Evolutionary conservation across 2,113 vertebrate genomes (phyloP).

Genomic region (Chroicocephalus ridibundus): DNA sequence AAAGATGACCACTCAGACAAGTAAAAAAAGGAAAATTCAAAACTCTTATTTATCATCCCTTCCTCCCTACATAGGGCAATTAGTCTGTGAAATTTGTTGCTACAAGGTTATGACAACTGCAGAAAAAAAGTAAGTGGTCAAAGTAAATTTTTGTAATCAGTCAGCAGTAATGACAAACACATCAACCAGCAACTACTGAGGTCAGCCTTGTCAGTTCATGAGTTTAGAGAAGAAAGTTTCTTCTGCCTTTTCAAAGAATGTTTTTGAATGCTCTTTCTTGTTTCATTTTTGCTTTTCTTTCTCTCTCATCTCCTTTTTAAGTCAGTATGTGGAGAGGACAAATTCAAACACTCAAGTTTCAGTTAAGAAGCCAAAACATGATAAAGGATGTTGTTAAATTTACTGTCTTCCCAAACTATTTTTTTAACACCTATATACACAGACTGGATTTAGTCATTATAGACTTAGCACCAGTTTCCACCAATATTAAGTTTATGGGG

Average conservation of each 20-base stretch:
- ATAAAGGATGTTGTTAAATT: neutral
- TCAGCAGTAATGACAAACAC: neutral
- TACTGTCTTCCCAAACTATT: neutral
- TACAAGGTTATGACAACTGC: neutral
- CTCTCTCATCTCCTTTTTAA: neutral
- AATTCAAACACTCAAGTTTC: neutral
- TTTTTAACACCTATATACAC: neutral
- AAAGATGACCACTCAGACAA: neutral
- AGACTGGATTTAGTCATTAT: neutral
- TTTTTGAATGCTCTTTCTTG: neutral
- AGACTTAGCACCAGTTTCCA: neutral
- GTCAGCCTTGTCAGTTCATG: neutral
- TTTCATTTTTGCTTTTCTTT: neutral
- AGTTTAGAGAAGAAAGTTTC: neutral
- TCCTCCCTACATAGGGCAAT: neutral
- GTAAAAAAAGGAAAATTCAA: neutral
- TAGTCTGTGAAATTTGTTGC: neutral
- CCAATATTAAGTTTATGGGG: neutral
- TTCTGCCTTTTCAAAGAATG: neutral
- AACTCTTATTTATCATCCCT: neutral
- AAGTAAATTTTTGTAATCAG: neutral
- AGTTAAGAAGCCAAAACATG: neutral
- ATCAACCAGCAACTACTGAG: neutral
- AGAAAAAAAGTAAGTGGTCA: neutral
- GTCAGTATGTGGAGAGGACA: neutral